Conservation (phyloP, 2,797 vertebrate genomes). For the Petrocephalus sullivani region DNA sequence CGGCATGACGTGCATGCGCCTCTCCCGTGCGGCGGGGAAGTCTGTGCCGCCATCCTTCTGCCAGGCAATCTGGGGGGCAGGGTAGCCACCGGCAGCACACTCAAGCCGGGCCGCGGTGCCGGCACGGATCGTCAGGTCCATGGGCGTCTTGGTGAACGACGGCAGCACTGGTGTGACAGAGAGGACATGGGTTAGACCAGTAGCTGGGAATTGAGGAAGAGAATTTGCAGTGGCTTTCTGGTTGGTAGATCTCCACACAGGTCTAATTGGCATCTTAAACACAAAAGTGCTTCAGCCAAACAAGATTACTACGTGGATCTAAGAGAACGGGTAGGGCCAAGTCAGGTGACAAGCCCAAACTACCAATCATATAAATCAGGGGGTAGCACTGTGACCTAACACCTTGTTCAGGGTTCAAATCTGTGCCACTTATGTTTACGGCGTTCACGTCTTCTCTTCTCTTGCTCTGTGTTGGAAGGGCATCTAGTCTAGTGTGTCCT, state of each 20-base stretch:
- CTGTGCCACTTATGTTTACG: background rate
- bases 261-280: background rate
- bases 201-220: background rate
- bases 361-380: background rate
- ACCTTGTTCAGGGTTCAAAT: background rate
- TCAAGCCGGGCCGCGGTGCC: conserved; percentile 87
- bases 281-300: background rate
- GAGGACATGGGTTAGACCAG: background rate
- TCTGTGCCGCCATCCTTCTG: conserved; percentile 96
- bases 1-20: conserved; percentile 97
- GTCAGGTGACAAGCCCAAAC: background rate
- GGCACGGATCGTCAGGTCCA: conserved; percentile 85
- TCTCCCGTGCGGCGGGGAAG: conserved; percentile 89
- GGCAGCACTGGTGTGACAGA: conserved; percentile 75
- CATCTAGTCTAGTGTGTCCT: background rate
- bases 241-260: background rate
- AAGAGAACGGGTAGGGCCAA: too few species aligned
- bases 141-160: conserved; percentile 89
- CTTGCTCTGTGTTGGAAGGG: background rate
- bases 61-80: conserved; percentile 92
- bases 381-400: background rate
- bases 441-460: background rate
- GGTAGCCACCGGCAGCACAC: conserved; percentile 78
- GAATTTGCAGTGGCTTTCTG: background rate
- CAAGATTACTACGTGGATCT: too few species aligned